These are phyloP conservation scores for Progne subis DNA, from an alignment of 2,113 vertebrate genomes.

Conservation along the genomic window DNA sequence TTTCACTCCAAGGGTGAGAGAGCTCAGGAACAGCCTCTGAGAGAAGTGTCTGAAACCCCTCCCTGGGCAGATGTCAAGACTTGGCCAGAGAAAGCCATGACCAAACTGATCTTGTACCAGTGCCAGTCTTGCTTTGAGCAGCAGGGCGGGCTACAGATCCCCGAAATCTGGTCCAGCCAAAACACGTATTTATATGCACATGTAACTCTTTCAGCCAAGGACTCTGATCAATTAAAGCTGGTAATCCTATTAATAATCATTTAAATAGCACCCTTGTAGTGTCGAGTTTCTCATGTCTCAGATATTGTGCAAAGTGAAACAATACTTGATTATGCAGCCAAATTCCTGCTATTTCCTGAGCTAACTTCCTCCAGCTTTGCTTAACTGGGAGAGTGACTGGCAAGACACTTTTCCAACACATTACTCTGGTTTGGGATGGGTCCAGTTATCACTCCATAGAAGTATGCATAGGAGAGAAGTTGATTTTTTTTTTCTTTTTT, in stretches of 20 bases:
- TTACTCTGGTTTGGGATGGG: neutral
- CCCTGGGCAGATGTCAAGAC: neutral
- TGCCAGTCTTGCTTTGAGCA: neutral
- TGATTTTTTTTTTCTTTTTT: neutral
- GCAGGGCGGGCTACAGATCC: neutral
- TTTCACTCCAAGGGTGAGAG: neutral
- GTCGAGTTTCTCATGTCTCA: neutral
- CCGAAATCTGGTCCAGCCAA: neutral
- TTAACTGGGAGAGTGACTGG: neutral
- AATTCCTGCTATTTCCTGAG: neutral
- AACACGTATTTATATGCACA: neutral
- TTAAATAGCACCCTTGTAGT: neutral
- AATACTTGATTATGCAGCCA: neutral
- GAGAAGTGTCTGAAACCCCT: neutral
- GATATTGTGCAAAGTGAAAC: neutral
- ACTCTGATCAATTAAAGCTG: neutral
- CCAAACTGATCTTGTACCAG: neutral
- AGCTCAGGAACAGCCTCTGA: neutral
- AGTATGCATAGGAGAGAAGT: neutral
- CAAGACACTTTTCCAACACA: neutral
- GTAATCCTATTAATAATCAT: neutral
- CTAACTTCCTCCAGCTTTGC: neutral
- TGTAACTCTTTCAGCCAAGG: neutral
- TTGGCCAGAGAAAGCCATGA: neutral
- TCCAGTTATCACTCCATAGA: neutral